Base-by-base conservation (phyloP, 2,888 invertebrate genomes). In the Lypha dubia region DNA sequence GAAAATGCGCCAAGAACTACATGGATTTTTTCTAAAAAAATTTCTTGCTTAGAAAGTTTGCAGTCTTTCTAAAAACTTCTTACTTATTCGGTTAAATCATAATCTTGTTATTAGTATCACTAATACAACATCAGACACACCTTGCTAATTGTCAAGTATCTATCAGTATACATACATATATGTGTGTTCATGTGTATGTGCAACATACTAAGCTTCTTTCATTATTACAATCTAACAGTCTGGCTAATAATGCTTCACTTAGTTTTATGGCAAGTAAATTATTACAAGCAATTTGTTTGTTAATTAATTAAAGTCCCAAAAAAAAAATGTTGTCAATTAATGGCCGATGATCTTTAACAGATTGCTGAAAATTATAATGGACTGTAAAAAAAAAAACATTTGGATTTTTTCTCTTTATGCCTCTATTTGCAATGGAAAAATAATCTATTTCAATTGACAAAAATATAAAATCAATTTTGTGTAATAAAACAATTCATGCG, bases 291-390 rank as follows among this genome's bases (percentile, higher is more conserved):
- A 67, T 77, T 73, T 67, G 41, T 41, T 56, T 51, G 38, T 24
- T 53, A 67, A 83, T 76, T 83, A 77, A 73, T 73, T 70, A 49
- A 75, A 51, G 51, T 58, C 56, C 28, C 35, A 38, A 44, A 44
- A 67, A 20, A 35, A 13, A 11, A 58, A n/a, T n/a, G n/a, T n/a
- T n/a, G n/a, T n/a, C 7, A 49, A 22, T 38, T 22, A 51, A 15
- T 51, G n/a, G 6, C 11, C 41, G 15, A 41, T 3, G 11, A 4
- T 3, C 3, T 13, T 41, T 20, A 17, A 46, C 17, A 17, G 46
- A 17, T 7, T 6, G 17, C 4, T 6, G 17, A 17, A 17, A 46
- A 7, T 46, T 6, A 46, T 46, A 46, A 46, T 17, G 46, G 17
- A 17, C 17, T n/a, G 15, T 15, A 41, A 2, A 41, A 38, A 8